Percentiles rank a stretch among this genome's conserved stretches.
These are phyloP conservation scores for Euphonia xanthogaster DNA, from an alignment of 2,797 vertebrate genomes.

Conservation along the genomic window DNA sequence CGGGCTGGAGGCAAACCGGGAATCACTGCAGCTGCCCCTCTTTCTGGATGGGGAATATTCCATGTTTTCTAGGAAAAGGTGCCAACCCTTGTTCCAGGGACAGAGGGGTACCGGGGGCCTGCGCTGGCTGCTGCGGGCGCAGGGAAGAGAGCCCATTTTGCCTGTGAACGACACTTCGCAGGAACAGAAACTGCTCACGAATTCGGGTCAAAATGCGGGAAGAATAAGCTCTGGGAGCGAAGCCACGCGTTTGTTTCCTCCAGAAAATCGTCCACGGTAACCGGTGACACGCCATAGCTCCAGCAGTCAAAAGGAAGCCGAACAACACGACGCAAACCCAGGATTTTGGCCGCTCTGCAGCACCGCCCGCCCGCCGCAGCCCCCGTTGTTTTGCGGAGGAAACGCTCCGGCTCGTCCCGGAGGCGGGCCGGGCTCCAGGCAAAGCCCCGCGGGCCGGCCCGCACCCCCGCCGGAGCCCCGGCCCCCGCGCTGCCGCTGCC, in stretches of 20 bases:
- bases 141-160: too few relatives aligned
- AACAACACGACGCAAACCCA: background rate
- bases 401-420: background rate
- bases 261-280: background rate
- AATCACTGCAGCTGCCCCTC: background rate
- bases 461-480: background rate
- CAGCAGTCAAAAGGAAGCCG: background rate
- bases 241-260: background rate
- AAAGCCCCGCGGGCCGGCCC: background rate
- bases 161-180: background rate
- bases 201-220: background rate
- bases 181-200: background rate
- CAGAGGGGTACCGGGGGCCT: background rate
- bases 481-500: background rate
- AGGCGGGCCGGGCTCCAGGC: background rate
- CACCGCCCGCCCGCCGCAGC: background rate
- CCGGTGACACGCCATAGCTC: background rate
- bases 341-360: background rate
- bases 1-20: background rate
- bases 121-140: background rate
- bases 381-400: background rate
- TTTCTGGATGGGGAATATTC: background rate
- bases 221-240: background rate
- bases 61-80: background rate
- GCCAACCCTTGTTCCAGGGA: background rate